Percentiles rank a stretch among this genome's conserved stretches.
Evolutionary conservation across 1,140 invertebrate species (phyloP).

Genomic region (Caenorhabditis inopinata): DNA sequence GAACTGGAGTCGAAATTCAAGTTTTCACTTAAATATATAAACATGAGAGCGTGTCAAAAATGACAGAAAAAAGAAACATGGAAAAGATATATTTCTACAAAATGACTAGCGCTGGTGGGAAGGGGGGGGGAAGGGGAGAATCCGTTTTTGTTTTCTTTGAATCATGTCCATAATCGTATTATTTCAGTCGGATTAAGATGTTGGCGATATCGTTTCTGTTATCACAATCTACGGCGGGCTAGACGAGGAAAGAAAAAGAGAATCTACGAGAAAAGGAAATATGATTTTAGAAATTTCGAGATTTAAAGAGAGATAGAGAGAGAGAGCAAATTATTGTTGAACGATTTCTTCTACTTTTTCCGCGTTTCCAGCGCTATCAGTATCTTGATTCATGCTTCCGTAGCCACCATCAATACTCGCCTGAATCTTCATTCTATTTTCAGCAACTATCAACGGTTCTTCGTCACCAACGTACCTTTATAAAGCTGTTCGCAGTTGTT

Average conservation of each 20-base stretch:
- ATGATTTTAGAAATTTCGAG: neutral
- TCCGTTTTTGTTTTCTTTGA: no score
- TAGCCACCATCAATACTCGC: conserved; percentile 22
- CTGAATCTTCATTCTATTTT: neutral
- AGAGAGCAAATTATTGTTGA: neutral
- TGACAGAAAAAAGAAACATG: no score
- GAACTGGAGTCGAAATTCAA: no score
- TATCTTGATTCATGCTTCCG: conserved; percentile 29
- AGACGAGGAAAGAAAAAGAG: neutral
- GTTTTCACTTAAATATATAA: no score
- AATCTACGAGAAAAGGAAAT: conserved; percentile 35
- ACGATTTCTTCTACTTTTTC: neutral
- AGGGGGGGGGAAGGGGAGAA: no score
- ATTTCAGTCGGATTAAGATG: no score
- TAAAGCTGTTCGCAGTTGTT: neutral
- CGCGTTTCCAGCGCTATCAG: neutral
- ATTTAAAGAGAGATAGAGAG: neutral
- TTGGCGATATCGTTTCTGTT: no score
- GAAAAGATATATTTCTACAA: no score
- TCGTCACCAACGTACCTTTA: neutral
- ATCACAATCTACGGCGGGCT: neutral
- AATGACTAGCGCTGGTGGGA: no score
- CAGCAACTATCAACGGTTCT: neutral
- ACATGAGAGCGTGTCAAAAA: no score
- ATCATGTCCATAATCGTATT: no score